Evolutionary conservation across 2,113 vertebrate genomes (phyloP), one percentile per base, ranked within the genome.

Genomic region (Rhodinocichla rosea): DNA sequence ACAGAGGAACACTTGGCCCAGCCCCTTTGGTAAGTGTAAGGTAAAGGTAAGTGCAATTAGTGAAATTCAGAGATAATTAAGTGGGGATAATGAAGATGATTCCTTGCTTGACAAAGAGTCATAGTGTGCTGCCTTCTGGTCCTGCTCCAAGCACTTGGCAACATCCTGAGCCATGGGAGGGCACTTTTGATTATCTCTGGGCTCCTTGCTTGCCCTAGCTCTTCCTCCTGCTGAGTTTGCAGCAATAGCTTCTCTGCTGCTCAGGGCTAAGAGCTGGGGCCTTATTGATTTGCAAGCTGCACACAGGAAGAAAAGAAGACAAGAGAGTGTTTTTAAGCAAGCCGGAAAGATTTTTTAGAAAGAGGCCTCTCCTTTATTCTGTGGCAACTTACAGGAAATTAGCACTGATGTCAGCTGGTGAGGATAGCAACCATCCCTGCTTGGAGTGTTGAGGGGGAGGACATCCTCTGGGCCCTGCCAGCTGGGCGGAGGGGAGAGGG

Each of bases 171-270:
- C 92, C 83, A 60, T 69, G 15, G 91, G 94, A 95, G 94, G 87
- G 94, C 94, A 95, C 87, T 94, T 97, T 60, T 95, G 89, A 97
- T 96, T 94, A 95, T 86, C 89, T 91, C 65, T 87, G 83, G 77
- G 87, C 87, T 95, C 89, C 96, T 92, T 95, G 79, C 73, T 84
- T 82, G 71, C 87, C 83, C 65, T n/a, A 24, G 65, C 92, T 84
- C 74, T 89, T 82, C 69, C 83, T 95, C 95, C 96, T 75, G 95
- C 96, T 95, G 95, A 60, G 95, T 56, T 90, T 10, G 7, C 76
- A 87, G 91, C 83, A 92, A 78, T 81, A 94, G 69, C 73, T 94
- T 82, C 69, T 94, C 73, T 92, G 89, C 94, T 82, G 69, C 89
- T 92, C 49, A 7, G 55, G 87, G 82, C 76, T 84, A 24, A 92